These are phyloP conservation scores for Gallirallus australis DNA, from an alignment of 2,797 vertebrate species.

Conservation along the genomic window DNA sequence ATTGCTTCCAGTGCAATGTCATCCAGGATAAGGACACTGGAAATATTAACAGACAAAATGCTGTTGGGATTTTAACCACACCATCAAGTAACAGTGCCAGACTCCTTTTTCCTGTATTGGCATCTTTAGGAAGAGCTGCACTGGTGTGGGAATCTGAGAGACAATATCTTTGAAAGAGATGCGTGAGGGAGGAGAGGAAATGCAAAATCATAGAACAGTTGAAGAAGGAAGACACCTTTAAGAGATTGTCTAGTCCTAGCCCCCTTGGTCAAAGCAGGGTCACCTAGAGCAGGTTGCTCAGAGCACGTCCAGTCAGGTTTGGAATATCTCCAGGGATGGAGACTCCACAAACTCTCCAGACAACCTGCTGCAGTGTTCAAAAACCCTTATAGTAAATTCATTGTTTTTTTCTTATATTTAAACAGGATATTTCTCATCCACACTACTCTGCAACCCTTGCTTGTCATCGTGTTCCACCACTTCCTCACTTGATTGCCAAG, in stretches of 20 bases:
- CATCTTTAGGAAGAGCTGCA: not conserved
- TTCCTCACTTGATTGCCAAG: not conserved
- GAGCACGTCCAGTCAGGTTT: not conserved
- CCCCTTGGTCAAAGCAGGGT: not conserved
- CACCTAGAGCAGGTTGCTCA: not conserved
- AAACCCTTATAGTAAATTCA: not conserved
- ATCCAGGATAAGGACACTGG: not conserved
- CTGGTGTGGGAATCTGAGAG: not conserved
- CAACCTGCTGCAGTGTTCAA: not conserved
- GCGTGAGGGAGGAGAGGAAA: not conserved
- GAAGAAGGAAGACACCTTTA: not conserved
- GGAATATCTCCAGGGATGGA: not conserved
- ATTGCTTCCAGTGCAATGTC: not conserved
- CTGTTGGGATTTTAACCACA: not conserved
- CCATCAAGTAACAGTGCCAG: not conserved
- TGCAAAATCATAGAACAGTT: not conserved
- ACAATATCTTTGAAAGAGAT: not conserved
- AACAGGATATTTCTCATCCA: not conserved
- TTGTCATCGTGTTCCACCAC: not conserved
- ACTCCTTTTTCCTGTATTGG: not conserved
- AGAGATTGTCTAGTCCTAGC: not conserved
- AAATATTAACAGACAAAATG: not conserved
- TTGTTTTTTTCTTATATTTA: accelerated
- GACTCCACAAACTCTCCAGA: not conserved
- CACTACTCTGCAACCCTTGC: not conserved